These are phyloP conservation scores for Callitettix versicolor DNA, from an alignment of 1,140 invertebrate genomes.

Conservation along the genomic window DNA sequence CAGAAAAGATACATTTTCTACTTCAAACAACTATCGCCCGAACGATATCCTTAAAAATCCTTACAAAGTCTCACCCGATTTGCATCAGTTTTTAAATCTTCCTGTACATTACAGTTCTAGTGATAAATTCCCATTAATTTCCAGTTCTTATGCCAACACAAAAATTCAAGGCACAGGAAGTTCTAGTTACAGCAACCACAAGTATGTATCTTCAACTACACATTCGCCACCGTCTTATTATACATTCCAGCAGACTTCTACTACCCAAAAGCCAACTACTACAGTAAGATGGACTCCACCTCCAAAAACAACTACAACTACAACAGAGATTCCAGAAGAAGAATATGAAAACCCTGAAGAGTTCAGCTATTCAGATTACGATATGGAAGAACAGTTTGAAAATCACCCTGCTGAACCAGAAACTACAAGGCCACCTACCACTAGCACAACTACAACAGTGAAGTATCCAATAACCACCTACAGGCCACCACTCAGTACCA, in stretches of 20 bases:
- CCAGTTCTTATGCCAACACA: constrained; percentile 57
- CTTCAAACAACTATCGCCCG: constrained; percentile 28
- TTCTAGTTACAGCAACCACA: constrained; percentile 47
- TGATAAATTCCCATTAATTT: constrained; percentile 52
- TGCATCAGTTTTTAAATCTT: constrained; percentile 58
- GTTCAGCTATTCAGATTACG: constrained; percentile 16
- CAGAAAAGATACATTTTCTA: constrained; percentile 33
- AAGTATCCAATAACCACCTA: constrained; percentile 16
- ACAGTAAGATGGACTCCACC: constrained; percentile 8
- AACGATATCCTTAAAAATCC: constrained; percentile 37
- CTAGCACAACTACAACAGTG: constrained; percentile 3
- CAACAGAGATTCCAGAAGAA: constrained; percentile 29
- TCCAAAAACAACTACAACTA: constrained; percentile 20
- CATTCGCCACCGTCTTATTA: constrained; percentile 31
- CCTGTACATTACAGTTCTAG: constrained; percentile 52
- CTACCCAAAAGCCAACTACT: constrained; percentile 2
- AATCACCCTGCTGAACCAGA: not conserved
- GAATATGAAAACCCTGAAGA: constrained; percentile 22
- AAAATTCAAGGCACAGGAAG: constrained; percentile 51
- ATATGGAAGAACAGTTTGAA: constrained; percentile 9
- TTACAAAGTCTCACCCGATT: constrained; percentile 40
- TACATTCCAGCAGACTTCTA: constrained; percentile 16
- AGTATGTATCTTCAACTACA: constrained; percentile 37
- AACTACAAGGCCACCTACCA: not conserved
- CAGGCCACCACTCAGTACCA: constrained; percentile 7